Percentiles rank a stretch among this genome's conserved stretches.
Evolutionary conservation across 2,113 vertebrate genomes (phyloP).

Genomic region (Daphoenositta chrysoptera): DNA sequence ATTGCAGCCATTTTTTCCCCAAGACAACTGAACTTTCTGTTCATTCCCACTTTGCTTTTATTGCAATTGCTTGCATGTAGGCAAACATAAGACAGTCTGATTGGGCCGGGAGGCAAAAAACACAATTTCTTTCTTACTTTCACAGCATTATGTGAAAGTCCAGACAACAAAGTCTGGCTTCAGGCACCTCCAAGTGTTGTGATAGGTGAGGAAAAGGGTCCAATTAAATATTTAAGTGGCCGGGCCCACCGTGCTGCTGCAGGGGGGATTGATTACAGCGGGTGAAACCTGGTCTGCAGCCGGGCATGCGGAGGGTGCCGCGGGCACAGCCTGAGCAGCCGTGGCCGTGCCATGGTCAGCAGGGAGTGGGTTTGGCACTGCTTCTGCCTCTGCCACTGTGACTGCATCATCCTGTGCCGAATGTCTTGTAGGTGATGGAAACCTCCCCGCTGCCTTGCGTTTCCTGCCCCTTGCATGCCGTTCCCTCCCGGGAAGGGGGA

Average conservation of each 20-base stretch:
- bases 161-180: background rate
- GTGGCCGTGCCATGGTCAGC: conserved; percentile 81
- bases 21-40: background rate
- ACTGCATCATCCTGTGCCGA: conserved; percentile 87
- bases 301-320: conserved; percentile 47
- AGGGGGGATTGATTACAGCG: conserved; percentile 76
- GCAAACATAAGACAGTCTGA: background rate
- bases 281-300: conserved; percentile 69
- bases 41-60: background rate
- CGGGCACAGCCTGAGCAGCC: background rate
- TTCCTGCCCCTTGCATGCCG: background rate
- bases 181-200: background rate
- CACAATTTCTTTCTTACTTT: background rate
- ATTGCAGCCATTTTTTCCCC: background rate
- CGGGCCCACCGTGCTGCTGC: conserved; percentile 54
- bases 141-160: background rate
- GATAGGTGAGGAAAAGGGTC: conserved; percentile 43
- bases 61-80: background rate
- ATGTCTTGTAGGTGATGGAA: conserved; percentile 88
- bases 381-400: conserved; percentile 90
- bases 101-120: background rate
- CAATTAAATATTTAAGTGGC: conserved; percentile 75
- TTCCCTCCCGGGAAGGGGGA: background rate
- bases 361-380: conserved; percentile 93
- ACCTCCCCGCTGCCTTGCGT: background rate